Percentiles rank a stretch among this genome's conserved stretches.
Evolutionary conservation across 1,140 invertebrate genomes (phyloP).

Genomic region (Cydia fagiglandana): DNA sequence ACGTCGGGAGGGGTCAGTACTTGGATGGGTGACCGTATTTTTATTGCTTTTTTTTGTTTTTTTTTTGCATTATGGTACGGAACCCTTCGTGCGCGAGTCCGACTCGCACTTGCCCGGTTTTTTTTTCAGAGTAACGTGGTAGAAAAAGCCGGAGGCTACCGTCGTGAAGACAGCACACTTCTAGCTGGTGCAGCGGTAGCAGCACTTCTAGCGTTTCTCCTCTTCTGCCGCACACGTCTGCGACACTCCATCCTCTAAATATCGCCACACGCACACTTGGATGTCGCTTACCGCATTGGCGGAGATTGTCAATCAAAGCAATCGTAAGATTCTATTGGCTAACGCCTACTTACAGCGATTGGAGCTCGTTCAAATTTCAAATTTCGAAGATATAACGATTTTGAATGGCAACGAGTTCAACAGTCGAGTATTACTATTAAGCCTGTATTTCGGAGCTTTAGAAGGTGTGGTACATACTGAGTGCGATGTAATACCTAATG

Average conservation of each 20-base stretch:
- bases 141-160: slow-evolving; percentile 58
- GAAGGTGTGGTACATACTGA: too few relatives aligned
- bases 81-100: too few relatives aligned
- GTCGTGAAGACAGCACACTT: slow-evolving; percentile 63
- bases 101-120: too few relatives aligned
- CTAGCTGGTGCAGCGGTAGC: slow-evolving; percentile 69
- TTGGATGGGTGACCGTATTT: too few relatives aligned
- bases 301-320: background rate
- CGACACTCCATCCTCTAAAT: slow-evolving; percentile 56
- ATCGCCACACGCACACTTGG: background rate
- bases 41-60: too few relatives aligned
- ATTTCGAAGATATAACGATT: background rate
- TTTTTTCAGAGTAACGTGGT: slow-evolving; percentile 69
- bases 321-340: background rate
- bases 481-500: too few relatives aligned
- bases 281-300: slow-evolving; percentile 26
- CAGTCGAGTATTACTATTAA: too few relatives aligned
- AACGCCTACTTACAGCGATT: background rate
- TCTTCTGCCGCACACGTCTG: slow-evolving; percentile 65
- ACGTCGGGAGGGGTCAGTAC: too few relatives aligned
- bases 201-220: slow-evolving; percentile 61
- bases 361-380: background rate
- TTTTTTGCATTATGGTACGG: too few relatives aligned
- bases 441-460: too few relatives aligned
- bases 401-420: background rate